A percentile compares a stretch with the other conserved stretches of the same genome.
Evolutionary conservation across 2,797 vertebrate genomes (phyloP).

Genomic region (Sebastes diploproa): DNA sequence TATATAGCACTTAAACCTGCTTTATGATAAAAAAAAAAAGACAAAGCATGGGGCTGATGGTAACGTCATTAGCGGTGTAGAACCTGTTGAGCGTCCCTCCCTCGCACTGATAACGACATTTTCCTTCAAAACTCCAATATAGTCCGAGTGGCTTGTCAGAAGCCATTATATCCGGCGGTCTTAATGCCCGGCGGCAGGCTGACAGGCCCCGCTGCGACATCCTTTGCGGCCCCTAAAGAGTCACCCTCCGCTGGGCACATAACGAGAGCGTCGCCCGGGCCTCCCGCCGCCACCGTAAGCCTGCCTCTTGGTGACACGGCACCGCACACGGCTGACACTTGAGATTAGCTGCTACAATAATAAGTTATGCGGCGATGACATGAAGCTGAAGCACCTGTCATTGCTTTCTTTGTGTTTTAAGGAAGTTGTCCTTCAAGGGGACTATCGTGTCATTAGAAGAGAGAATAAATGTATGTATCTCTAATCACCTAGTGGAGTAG

Average conservation of each 20-base stretch:
- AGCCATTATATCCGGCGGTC: conserved; percentile 37
- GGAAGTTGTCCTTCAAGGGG: neutral
- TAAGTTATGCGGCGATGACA: neutral
- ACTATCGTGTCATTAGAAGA: neutral
- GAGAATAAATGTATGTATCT: neutral
- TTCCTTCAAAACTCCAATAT: conserved; percentile 22
- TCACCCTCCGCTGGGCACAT: conserved; percentile 55
- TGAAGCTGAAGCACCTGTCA: neutral
- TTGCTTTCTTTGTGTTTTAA: neutral
- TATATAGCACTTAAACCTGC: too few species aligned
- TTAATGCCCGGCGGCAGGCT: conserved; percentile 33
- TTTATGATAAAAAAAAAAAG: too few species aligned
- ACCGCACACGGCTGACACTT: conserved; percentile 24
- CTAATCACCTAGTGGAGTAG: neutral
- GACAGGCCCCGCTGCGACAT: conserved; percentile 36
- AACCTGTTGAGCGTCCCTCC: conserved; percentile 30
- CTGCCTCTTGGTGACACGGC: conserved; percentile 16
- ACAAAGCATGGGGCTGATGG: too few species aligned
- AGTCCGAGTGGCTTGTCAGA: conserved; percentile 50
- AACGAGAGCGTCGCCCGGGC: conserved; percentile 33
- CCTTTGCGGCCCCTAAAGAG: conserved; percentile 34
- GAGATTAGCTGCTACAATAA: conserved; percentile 40
- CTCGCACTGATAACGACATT: neutral
- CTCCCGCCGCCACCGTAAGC: conserved; percentile 13
- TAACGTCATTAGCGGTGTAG: neutral